Evolutionary conservation across 2,888 invertebrate species (phyloP).

Genomic region (Lasiommata megera): DNA sequence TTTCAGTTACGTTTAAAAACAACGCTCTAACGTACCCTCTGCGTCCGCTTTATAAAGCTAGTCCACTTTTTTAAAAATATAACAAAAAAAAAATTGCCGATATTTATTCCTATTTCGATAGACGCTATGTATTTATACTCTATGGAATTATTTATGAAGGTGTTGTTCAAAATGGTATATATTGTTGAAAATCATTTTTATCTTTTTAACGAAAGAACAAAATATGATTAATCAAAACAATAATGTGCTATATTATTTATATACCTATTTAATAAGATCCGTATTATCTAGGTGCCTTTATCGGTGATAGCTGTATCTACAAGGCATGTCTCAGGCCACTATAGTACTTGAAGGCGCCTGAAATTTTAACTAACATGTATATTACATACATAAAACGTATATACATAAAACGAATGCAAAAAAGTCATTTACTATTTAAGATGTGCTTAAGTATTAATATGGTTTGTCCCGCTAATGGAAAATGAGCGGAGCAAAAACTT

Average conservation of each 20-base stretch:
- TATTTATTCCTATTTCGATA: neutral
- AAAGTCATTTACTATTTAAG: too few relatives aligned
- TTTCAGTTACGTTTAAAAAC: too few relatives aligned
- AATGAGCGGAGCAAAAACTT: too few relatives aligned
- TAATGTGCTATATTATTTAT: neutral
- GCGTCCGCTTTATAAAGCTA: too few relatives aligned
- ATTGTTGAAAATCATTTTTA: constrained; percentile 23
- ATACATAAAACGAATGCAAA: too few relatives aligned
- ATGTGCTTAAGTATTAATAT: too few relatives aligned
- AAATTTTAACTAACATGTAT: too few relatives aligned
- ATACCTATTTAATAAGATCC: constrained; percentile 25
- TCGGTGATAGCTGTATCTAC: constrained; percentile 26
- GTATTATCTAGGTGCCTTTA: constrained; percentile 20
- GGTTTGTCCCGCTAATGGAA: too few relatives aligned
- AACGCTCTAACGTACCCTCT: too few relatives aligned
- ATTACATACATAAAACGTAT: too few relatives aligned
- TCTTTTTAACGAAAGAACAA: constrained; percentile 29
- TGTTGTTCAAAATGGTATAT: constrained; percentile 1
- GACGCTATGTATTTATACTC: neutral
- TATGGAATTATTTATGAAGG: constrained; percentile 11
- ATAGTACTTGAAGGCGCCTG: too few relatives aligned
- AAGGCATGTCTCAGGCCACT: neutral
- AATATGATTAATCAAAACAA: constrained; percentile 24
- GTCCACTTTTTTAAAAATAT: too few relatives aligned
- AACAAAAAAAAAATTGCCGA: neutral